phyloP scores from a whole-genome alignment of 2,888 invertebrate species.

The Germaria angustata region DNA sequence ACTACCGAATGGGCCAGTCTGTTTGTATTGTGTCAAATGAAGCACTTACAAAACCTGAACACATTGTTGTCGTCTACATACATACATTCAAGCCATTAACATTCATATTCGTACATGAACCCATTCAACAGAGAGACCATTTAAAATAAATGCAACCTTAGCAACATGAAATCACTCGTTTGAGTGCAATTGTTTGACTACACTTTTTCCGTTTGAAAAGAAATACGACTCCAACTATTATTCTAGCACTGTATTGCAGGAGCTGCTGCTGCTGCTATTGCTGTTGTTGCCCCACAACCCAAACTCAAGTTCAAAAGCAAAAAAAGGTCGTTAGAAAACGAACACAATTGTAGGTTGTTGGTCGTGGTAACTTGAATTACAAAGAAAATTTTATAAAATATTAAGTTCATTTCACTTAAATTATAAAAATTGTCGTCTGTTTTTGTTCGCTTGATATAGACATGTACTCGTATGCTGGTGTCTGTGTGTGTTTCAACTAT shows the following conservation, averaged over 20 bases:
- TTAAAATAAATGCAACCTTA: constrained; percentile 63
- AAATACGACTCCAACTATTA: constrained; percentile 32
- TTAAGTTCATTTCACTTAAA: constrained; percentile 64
- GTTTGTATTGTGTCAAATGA: constrained; percentile 49
- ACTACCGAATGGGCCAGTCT: constrained; percentile 24
- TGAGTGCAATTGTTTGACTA: constrained; percentile 58
- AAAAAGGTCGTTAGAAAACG: not conserved
- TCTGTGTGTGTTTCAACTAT: not conserved
- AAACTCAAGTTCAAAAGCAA: constrained; percentile 49
- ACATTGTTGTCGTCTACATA: constrained; percentile 45
- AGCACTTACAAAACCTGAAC: constrained; percentile 53
- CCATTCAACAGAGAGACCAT: constrained; percentile 43
- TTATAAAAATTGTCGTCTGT: constrained; percentile 64
- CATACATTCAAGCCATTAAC: constrained; percentile 16
- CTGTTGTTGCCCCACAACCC: constrained; percentile 15
- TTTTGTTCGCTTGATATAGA: constrained; percentile 2
- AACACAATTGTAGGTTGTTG: constrained; percentile 34
- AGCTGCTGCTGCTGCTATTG: constrained; percentile 3
- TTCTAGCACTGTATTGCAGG: not conserved
- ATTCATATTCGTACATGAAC: not conserved
- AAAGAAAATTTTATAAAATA: constrained; percentile 62
- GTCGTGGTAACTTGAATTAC: constrained; percentile 34
- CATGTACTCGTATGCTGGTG: not conserved
- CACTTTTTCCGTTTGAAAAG: constrained; percentile 35
- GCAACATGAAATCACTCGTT: constrained; percentile 56